Percentiles rank a stretch among this genome's conserved stretches.
phyloP scores from a whole-genome alignment of 2,113 vertebrate species.

The Engystomops pustulosus region DNA sequence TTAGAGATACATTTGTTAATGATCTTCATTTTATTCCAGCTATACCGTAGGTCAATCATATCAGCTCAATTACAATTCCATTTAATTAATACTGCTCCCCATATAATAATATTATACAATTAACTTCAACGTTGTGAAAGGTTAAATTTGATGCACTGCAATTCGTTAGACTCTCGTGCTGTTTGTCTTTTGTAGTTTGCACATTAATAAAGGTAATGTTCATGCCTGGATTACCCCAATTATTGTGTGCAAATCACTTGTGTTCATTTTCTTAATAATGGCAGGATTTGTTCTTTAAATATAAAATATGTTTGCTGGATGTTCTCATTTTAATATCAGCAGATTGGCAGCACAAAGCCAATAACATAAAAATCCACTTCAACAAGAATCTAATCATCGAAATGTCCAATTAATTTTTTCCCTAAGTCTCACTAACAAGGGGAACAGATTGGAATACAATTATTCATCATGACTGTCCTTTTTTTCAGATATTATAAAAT shows the following conservation, averaged over 20 bases:
- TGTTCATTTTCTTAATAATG: slow-evolving; percentile 29
- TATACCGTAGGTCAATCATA: not conserved
- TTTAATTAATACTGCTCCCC: not conserved
- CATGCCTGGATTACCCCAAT: not conserved
- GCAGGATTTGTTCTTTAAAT: slow-evolving; percentile 16
- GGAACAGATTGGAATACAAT: slow-evolving; percentile 31
- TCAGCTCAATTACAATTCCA: not conserved
- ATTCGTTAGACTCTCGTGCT: not conserved
- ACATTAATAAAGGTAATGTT: not conserved
- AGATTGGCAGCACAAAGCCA: slow-evolving; percentile 17
- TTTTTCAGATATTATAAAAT: not conserved
- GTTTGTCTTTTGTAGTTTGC: not conserved
- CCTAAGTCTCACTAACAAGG: slow-evolving; percentile 29
- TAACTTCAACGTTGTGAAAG: slow-evolving; percentile 14
- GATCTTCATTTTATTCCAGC: not conserved
- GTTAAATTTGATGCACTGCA: slow-evolving; percentile 7
- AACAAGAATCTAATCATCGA: slow-evolving; percentile 38
- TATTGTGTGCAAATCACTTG: not conserved
- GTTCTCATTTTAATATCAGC: slow-evolving; percentile 28
- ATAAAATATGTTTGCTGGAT: slow-evolving; percentile 35
- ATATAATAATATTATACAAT: not conserved
- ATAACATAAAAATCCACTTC: slow-evolving; percentile 41
- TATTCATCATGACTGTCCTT: slow-evolving; percentile 1
- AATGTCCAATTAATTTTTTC: slow-evolving; percentile 41
- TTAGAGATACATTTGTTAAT: not conserved